Conservation (phyloP, 2,797 vertebrate genomes). For the Diplodus sargus region DNA sequence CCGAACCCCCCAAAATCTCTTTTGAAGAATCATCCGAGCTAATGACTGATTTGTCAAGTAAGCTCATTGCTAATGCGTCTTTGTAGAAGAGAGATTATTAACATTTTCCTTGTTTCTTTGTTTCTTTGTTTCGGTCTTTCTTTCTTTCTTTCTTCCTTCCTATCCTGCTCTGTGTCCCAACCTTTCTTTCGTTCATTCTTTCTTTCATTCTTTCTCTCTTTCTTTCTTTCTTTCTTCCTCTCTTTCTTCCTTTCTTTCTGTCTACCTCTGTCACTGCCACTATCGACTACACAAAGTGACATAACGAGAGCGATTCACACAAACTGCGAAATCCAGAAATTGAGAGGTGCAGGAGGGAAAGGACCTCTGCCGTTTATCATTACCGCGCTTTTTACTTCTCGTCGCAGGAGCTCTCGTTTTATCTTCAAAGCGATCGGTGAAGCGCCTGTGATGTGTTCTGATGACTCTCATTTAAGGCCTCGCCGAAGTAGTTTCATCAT, state of each 20-base stretch:
- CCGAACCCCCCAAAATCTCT: constrained; percentile 12
- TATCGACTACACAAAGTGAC: constrained; percentile 28
- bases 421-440: constrained; percentile 63
- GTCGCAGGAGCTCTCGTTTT: constrained; percentile 39
- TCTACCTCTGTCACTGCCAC: constrained; percentile 10
- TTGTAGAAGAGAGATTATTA: constrained; percentile 14
- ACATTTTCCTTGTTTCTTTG: neutral
- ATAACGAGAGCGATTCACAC: constrained; percentile 44
- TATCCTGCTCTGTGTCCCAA: too few species aligned
- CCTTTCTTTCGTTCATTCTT: too few species aligned
- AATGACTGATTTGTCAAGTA: neutral
- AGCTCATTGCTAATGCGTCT: neutral
- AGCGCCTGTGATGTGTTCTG: constrained; percentile 53
- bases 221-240: neutral
- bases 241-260: constrained; percentile 3
- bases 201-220: neutral
- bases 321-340: constrained; percentile 41
- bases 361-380: constrained; percentile 50
- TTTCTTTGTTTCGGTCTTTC: neutral
- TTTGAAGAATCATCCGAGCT: neutral
- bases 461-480: constrained; percentile 51
- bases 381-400: constrained; percentile 28
- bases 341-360: constrained; percentile 41
- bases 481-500: constrained; percentile 49
- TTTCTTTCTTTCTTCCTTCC: too few species aligned